phyloP scores from a whole-genome alignment of 2,113 vertebrate species.

The Oreochromis aureus region DNA sequence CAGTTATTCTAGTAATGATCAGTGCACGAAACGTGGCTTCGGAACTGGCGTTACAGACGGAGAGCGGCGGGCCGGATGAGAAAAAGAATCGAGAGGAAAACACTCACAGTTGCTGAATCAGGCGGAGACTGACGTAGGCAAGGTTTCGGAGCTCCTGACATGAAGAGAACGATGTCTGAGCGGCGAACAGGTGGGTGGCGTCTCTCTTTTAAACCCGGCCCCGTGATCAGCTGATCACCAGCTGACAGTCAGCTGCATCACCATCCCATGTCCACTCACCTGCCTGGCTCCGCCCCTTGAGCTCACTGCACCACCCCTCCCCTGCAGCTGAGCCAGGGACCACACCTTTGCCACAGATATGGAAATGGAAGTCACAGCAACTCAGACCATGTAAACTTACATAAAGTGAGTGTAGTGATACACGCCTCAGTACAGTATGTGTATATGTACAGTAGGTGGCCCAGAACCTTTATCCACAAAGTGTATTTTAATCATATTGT shows the following conservation, averaged over 20 bases:
- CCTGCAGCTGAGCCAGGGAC: not conserved
- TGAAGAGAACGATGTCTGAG: too few relatives aligned
- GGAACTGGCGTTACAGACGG: too few relatives aligned
- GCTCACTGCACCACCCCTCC: not conserved
- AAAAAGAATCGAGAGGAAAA: too few relatives aligned
- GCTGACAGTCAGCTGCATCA: not conserved
- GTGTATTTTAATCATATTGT: not conserved
- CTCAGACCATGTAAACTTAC: not conserved
- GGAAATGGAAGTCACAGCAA: not conserved
- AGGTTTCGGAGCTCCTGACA: too few relatives aligned
- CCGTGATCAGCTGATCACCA: too few relatives aligned
- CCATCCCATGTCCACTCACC: not conserved
- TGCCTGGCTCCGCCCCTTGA: not conserved
- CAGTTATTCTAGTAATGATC: too few relatives aligned
- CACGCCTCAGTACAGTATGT: not conserved
- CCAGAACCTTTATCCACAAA: not conserved
- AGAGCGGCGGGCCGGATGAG: too few relatives aligned
- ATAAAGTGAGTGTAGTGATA: not conserved
- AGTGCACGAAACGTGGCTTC: too few relatives aligned
- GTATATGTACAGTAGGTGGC: not conserved
- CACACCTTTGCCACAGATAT: not conserved
- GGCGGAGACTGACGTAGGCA: too few relatives aligned
- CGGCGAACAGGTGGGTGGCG: too few relatives aligned
- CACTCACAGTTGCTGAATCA: too few relatives aligned
- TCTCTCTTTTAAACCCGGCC: too few relatives aligned